phyloP scores from a whole-genome alignment of 1,140 invertebrate genomes.

The Globodera ellingtonae region DNA sequence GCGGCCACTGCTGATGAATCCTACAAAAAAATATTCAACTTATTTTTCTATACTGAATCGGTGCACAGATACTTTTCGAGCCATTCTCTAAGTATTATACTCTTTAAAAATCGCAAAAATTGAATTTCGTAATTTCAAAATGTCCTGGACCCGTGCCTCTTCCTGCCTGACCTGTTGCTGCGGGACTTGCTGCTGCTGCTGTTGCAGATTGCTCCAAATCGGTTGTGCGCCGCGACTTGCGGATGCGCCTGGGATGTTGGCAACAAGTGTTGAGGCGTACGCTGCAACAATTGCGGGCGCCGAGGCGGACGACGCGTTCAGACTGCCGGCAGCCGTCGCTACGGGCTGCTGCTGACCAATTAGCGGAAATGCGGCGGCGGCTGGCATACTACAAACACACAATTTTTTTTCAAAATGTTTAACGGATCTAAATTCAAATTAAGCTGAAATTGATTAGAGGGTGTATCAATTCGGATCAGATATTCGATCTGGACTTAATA shows the following conservation, averaged over 20 bases:
- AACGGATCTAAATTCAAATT: no score
- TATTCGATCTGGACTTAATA: no score
- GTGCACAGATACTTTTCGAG: not conserved
- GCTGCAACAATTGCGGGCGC: not conserved
- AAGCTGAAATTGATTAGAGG: no score
- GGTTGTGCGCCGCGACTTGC: not conserved
- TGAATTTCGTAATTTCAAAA: not conserved
- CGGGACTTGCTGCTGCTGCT: not conserved
- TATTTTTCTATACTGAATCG: not conserved
- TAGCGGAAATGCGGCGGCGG: not conserved
- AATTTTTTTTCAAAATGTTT: not conserved
- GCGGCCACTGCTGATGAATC: not conserved
- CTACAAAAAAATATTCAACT: constrained; percentile 4
- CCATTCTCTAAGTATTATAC: not conserved
- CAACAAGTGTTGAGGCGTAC: not conserved
- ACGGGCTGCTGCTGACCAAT: not conserved
- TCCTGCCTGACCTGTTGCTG: no score
- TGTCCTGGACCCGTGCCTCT: not conserved
- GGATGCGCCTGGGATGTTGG: not conserved
- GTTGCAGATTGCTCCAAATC: not conserved
- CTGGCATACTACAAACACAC: not conserved
- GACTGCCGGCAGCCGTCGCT: not conserved
- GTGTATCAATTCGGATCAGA: no score
- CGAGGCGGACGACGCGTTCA: not conserved
- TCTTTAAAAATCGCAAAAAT: not conserved